A percentile compares a stretch with the other conserved stretches of the same genome.
These are phyloP conservation scores for Falco concolor DNA, from an alignment of 2,797 vertebrate genomes.

Conservation along the genomic window DNA sequence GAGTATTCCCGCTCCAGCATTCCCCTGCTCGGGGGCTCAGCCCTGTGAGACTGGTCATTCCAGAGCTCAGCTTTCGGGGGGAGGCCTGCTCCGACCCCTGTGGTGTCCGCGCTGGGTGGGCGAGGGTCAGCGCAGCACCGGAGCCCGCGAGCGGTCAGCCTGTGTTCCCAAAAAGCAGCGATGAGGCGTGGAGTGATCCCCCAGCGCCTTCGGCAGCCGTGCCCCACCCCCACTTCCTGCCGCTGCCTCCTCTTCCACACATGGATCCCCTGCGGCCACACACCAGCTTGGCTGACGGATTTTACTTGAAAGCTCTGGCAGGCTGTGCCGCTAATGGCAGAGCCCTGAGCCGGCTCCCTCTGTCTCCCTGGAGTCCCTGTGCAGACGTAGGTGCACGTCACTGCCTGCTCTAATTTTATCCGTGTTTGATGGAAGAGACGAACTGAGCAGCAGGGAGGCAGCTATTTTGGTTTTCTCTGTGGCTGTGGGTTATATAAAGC, in stretches of 20 bases:
- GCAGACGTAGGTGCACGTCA: conserved; percentile 93
- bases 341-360: conserved; percentile 61
- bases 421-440: conserved; percentile 89
- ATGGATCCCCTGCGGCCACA: background rate
- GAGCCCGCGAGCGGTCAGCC: background rate
- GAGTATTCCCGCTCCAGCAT: background rate
- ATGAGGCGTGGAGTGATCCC: background rate
- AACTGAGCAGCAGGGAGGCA: conserved; percentile 88
- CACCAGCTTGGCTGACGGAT: conserved; percentile 46
- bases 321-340: conserved; percentile 63
- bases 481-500: conserved; percentile 85
- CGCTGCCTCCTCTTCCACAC: background rate
- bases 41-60: background rate
- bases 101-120: rapidly evolving
- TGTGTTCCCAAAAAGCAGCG: background rate
- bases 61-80: background rate
- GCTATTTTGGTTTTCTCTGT: conserved; percentile 87
- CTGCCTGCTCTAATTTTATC: conserved; percentile 94
- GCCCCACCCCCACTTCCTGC: background rate
- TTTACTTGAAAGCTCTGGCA: conserved; percentile 69
- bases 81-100: background rate
- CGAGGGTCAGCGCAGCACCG: background rate
- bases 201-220: background rate
- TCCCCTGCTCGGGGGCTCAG: rapidly evolving
- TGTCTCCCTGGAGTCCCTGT: conserved; percentile 85